phyloP scores from a whole-genome alignment of 1,140 invertebrate species.

The Nasonia longicornis region DNA sequence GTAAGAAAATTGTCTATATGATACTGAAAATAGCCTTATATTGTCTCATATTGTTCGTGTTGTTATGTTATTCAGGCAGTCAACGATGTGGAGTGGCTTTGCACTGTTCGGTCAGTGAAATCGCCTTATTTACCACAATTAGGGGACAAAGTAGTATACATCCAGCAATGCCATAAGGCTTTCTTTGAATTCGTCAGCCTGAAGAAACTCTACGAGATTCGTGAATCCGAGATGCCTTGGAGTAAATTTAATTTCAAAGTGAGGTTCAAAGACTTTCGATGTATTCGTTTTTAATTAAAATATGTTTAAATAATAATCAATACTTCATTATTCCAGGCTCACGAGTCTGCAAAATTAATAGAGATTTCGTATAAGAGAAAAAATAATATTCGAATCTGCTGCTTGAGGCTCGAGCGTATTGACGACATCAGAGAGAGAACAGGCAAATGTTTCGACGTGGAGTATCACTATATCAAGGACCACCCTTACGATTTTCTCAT shows the following conservation, averaged over 20 bases:
- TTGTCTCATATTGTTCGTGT: too few species aligned
- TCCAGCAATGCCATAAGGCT: slow-evolving; percentile 88
- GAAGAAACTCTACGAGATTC: slow-evolving; percentile 86
- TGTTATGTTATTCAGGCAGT: background rate
- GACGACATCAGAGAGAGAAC: slow-evolving; percentile 78
- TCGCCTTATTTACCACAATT: slow-evolving; percentile 98
- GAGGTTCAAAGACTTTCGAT: slow-evolving; percentile 40
- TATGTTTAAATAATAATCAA: background rate
- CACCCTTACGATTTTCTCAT: too few species aligned
- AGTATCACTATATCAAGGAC: slow-evolving; percentile 84
- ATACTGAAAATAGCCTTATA: too few species aligned
- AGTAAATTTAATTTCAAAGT: slow-evolving; percentile 74
- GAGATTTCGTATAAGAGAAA: slow-evolving; percentile 93
- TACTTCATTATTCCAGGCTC: slow-evolving; percentile 73
- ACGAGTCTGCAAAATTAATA: slow-evolving; percentile 91
- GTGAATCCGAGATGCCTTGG: slow-evolving; percentile 80
- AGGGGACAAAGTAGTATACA: slow-evolving; percentile 95
- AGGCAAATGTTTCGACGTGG: slow-evolving; percentile 82
- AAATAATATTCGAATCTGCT: slow-evolving; percentile 86
- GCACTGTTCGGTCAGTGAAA: slow-evolving; percentile 89
- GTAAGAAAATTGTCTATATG: too few species aligned
- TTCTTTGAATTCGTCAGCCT: slow-evolving; percentile 89
- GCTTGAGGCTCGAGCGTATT: slow-evolving; percentile 85
- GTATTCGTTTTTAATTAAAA: slow-evolving; percentile 31
- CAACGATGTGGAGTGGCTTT: slow-evolving; percentile 83